phyloP scores from a whole-genome alignment of 2,797 vertebrate species.

The Sus cebifrons region DNA sequence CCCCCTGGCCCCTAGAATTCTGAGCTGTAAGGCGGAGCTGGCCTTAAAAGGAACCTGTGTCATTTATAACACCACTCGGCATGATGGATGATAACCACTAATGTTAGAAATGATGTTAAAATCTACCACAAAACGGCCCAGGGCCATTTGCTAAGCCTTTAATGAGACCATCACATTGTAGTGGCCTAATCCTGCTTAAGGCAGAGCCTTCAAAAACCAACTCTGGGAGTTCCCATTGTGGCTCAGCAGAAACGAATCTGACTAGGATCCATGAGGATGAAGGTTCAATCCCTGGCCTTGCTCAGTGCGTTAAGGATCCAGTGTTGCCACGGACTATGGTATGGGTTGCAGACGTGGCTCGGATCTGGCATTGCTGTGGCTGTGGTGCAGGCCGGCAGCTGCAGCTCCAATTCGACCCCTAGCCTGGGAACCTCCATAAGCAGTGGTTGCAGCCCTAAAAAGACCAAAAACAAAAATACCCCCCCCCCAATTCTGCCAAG shows the following conservation, averaged over 20 bases:
- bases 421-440: too few species aligned
- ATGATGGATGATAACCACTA: background rate
- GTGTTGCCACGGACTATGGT: too few species aligned
- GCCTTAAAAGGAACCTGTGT: background rate
- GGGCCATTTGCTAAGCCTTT: background rate
- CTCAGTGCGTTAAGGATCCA: too few species aligned
- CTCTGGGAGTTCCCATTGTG: too few species aligned
- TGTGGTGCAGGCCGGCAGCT: too few species aligned
- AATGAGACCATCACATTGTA: accelerated
- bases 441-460: too few species aligned
- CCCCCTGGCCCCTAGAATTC: background rate
- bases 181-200: background rate
- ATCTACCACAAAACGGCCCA: background rate
- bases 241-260: background rate
- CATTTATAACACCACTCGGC: accelerated
- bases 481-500: background rate
- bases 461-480: too few species aligned
- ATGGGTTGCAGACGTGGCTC: too few species aligned
- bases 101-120: background rate
- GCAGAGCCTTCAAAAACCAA: background rate
- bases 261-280: too few species aligned
- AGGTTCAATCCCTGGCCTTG: too few species aligned
- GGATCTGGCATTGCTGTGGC: too few species aligned
- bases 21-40: background rate
- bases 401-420: too few species aligned